Conservation (phyloP, 2,888 invertebrate genomes). For the Melieria picta region DNA sequence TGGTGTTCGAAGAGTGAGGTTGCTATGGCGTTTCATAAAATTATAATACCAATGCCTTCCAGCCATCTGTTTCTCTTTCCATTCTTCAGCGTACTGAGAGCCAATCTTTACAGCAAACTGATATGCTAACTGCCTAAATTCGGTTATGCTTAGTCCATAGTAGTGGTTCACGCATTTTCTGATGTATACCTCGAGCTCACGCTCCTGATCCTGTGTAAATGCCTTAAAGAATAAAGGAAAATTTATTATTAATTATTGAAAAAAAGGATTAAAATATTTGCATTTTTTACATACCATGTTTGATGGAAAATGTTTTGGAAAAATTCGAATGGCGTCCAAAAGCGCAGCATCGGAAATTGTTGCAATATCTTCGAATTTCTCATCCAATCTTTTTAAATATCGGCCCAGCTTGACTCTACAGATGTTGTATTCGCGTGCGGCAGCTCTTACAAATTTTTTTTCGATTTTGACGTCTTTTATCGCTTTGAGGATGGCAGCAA, state of each 20-base stretch:
- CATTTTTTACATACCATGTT: neutral
- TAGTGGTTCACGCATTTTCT: constrained; percentile 21
- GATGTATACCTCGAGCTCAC: constrained; percentile 15
- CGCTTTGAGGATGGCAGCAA: neutral
- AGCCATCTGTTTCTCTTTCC: constrained; percentile 13
- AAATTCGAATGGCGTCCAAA: neutral
- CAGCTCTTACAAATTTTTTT: neutral
- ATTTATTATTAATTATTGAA: neutral
- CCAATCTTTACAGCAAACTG: constrained; percentile 21
- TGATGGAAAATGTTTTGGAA: neutral
- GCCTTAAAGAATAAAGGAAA: neutral
- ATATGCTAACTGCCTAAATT: constrained; percentile 21
- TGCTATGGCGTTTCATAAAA: constrained; percentile 32
- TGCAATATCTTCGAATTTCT: neutral
- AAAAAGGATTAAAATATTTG: neutral
- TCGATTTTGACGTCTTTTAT: neutral
- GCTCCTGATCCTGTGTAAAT: constrained; percentile 15
- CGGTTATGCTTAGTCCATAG: constrained; percentile 26
- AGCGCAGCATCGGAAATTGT: neutral
- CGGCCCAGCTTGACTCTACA: neutral
- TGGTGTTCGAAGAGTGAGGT: constrained; percentile 29
- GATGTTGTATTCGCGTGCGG: neutral
- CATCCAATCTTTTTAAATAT: neutral
- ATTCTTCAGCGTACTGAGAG: constrained; percentile 1
- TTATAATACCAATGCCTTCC: constrained; percentile 27